Conservation (phyloP, 2,888 invertebrate species). For the Amaurobius ferox region DNA sequence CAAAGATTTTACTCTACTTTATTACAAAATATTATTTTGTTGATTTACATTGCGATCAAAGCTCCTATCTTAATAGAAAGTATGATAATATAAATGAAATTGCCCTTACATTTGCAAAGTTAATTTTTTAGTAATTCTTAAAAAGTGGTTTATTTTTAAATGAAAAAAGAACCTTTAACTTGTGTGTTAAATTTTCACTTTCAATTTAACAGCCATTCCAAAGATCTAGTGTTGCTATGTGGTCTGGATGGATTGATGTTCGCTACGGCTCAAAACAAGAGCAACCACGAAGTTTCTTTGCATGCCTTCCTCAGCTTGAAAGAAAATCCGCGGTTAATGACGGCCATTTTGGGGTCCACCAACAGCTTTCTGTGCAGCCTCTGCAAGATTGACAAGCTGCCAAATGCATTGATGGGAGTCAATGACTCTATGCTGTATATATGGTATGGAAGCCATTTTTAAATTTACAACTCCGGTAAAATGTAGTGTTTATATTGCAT, state of each 20-base stretch:
- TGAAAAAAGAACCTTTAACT: too few species aligned
- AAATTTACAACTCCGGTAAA: too few species aligned
- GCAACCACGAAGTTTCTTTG: slow-evolving; percentile 21
- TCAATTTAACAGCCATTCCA: not conserved
- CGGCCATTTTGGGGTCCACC: slow-evolving; percentile 18
- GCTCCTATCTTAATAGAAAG: too few species aligned
- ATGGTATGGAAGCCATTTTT: slow-evolving; percentile 47
- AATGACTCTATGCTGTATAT: slow-evolving; percentile 42
- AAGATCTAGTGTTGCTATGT: slow-evolving; percentile 25
- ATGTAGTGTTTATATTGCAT: too few species aligned
- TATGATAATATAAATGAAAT: too few species aligned
- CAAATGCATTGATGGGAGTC: slow-evolving; percentile 49
- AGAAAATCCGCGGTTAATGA: slow-evolving; percentile 27
- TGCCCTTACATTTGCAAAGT: too few species aligned
- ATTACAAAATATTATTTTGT: too few species aligned
- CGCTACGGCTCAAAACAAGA: slow-evolving; percentile 35
- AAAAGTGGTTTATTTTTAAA: too few species aligned
- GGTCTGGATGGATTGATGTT: slow-evolving; percentile 36
- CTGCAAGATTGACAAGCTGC: slow-evolving; percentile 47
- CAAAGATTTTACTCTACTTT: too few species aligned
- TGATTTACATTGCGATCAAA: too few species aligned
- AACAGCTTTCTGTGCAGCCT: slow-evolving; percentile 20
- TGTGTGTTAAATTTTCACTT: too few species aligned
- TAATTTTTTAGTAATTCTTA: too few species aligned
- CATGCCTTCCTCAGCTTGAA: slow-evolving; percentile 39